Percentiles rank a stretch among this genome's conserved stretches.
phyloP scores from a whole-genome alignment of 2,888 invertebrate genomes.

The Andrena flavipes region DNA sequence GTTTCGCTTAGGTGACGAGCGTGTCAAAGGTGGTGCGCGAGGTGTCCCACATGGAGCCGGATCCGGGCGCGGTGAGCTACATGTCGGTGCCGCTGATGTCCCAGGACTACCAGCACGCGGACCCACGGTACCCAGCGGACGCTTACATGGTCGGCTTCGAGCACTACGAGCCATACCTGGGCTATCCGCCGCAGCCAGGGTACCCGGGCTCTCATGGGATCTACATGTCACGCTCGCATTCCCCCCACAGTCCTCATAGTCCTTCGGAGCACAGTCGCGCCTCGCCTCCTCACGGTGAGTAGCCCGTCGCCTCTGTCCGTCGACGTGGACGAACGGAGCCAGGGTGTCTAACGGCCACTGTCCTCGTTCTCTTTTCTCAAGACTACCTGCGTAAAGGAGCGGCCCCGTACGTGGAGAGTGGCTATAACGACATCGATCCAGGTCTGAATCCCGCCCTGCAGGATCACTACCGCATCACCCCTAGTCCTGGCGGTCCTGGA shows the following conservation, averaged over 20 bases:
- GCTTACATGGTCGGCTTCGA: constrained; percentile 85
- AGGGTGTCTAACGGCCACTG: neutral
- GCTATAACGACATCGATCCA: constrained; percentile 89
- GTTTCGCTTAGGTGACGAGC: constrained; percentile 87
- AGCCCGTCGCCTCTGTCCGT: neutral
- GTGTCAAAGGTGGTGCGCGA: constrained; percentile 90
- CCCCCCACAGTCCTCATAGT: constrained; percentile 83
- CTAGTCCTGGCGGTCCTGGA: constrained; percentile 87
- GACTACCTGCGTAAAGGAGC: constrained; percentile 86
- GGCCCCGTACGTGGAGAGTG: constrained; percentile 86
- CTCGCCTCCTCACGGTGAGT: constrained; percentile 83
- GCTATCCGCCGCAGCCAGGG: constrained; percentile 83
- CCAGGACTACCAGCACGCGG: constrained; percentile 82
- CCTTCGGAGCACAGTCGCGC: constrained; percentile 84
- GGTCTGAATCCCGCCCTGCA: constrained; percentile 83
- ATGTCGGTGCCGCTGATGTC: constrained; percentile 84
- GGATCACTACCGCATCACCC: constrained; percentile 88
- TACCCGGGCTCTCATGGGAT: constrained; percentile 83
- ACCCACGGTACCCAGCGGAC: constrained; percentile 82
- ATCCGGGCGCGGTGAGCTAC: constrained; percentile 84
- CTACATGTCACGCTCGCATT: constrained; percentile 82
- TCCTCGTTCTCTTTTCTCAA: constrained; percentile 51
- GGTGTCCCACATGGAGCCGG: constrained; percentile 87
- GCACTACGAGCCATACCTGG: constrained; percentile 85
- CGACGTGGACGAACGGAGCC: neutral